Base-by-base conservation (phyloP, 2,888 invertebrate genomes). In the Acrobeloides nanus region DNA sequence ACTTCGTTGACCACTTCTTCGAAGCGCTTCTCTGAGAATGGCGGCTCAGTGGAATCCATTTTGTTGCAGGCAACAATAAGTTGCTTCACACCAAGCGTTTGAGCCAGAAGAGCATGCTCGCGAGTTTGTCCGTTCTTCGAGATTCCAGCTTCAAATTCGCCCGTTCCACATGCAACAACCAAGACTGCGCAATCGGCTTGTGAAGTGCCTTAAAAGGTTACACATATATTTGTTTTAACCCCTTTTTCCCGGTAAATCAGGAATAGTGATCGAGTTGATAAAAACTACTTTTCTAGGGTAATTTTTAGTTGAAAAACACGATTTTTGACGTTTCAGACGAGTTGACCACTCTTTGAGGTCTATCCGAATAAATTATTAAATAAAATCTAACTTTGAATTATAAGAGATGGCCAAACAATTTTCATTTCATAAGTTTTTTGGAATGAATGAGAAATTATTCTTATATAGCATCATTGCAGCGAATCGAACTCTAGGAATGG, bases 41-140 rank as follows among this genome's bases (percentile, higher is more conserved):
- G 87, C 67, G 97, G 95, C 79, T 92, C 93, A 74, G 95, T 95
- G 53, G 89, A 89, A 80, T 97, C 97, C 95, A 99, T 97, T 82
- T 99, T 97, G 84, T 99, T 97, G 72, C 97, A 90, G 72, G 90
- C 95, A 59, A 99, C 89, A 70, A 99, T 89, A 76, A 99, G 82
- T 81, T 97, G 95, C 80, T 90, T 97, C 59, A 97, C 95, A 76
- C 95, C 95, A 61, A 57, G 40, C 31, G 62, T 62, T 82, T 89
- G 95, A 64, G 93, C 93, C 68, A 97, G 84, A 66, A 95, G 83
- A 61, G 93, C 92, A 77, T 97, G 95, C 80, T 97, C 95, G 76
- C 95, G 87, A 68, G 95, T 97, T 80, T 97, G 97, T 63, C 97
- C 97, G 78, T 93, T 90, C 82, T 92, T 93, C 47, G 93, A 93